Base-by-base conservation (phyloP, 1,140 invertebrate genomes). In the Hylaeus anthracinus region DNA sequence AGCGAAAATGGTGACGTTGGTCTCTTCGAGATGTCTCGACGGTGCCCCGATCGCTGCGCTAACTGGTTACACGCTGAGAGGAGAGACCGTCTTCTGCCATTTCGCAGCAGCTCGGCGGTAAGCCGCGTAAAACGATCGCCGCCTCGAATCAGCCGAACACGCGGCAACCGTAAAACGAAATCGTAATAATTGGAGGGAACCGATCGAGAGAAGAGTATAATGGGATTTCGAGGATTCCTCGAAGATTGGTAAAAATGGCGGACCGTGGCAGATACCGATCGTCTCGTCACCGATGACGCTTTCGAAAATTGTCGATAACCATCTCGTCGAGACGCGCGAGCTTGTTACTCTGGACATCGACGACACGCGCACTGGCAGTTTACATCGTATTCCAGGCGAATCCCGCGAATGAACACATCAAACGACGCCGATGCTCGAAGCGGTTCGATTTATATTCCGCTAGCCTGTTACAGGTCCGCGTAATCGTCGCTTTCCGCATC, bases 371-470 rank as follows among this genome's bases (percentile, higher is more conserved):
- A 64, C 64, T n/a, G 72, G 64, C 37, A 43, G 26, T 26, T 26
- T 26, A 26, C 26, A 26, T 26, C 26, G 26, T 26, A 26, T 26
- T 48, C 5, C 2, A 48, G 14, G n/a, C 6, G 15, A 51, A 55
- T 48, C 60, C 60, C n/a, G 41, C 41, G 69, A 79, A 79, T 65
- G 43, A 72, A 56, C 61, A 65, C 48, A n/a, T 72, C 69, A 58
- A 56, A 65, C 1, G 10, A 48, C 8, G 55, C n/a, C 60, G 55
- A 48, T 8, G 14, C 2, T 15, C 48, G 37, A 12, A 2, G 9
- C 53, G 56, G 55, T 45, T 63, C 45, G 3, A 6, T 4, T 45
- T 4, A 4, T 37, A 53, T 61, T 37, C 67, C 4, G 8, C 55
- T 12, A 15, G 26, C 12, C 37, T 48, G 12, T 51, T 14, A 45